Percentiles rank a stretch among this genome's conserved stretches.
These are phyloP conservation scores for Neomonachus schauinslandi DNA, from an alignment of 2,113 vertebrate species.

Conservation along the genomic window DNA sequence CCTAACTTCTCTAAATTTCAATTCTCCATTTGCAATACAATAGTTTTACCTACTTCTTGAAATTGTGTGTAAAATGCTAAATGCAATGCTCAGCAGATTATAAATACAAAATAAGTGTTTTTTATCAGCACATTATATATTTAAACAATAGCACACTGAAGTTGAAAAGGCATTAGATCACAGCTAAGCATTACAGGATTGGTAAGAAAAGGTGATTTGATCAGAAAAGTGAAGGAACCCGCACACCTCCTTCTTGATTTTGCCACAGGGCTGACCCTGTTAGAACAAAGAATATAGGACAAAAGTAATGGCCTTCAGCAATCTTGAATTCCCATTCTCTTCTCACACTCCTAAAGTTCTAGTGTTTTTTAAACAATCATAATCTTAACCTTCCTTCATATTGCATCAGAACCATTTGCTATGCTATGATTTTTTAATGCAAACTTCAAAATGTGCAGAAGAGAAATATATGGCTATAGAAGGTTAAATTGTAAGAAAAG, in stretches of 20 bases:
- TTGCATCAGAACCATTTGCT: slow-evolving; percentile 57
- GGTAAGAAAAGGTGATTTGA: background rate
- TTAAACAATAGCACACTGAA: background rate
- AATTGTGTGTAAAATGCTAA: slow-evolving; percentile 1
- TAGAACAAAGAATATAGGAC: slow-evolving; percentile 48
- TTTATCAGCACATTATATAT: background rate
- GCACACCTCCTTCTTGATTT: background rate
- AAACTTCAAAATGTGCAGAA: slow-evolving; percentile 54
- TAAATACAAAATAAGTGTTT: background rate
- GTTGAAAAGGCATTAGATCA: background rate
- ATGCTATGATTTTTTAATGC: slow-evolving; percentile 65
- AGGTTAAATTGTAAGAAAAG: slow-evolving; percentile 37
- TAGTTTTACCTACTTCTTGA: background rate
- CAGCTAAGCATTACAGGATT: background rate
- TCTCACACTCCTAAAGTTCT: background rate
- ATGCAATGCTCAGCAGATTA: background rate
- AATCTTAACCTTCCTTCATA: slow-evolving; percentile 61
- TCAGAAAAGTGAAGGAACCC: slow-evolving; percentile 15
- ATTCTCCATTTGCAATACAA: background rate
- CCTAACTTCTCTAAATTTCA: background rate
- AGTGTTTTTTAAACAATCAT: slow-evolving; percentile 54
- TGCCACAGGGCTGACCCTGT: background rate
- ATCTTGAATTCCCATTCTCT: background rate
- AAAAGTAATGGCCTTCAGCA: slow-evolving; percentile 41
- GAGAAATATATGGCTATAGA: background rate